phyloP scores from a whole-genome alignment of 2,797 vertebrate species.

The Botia kubotai region DNA sequence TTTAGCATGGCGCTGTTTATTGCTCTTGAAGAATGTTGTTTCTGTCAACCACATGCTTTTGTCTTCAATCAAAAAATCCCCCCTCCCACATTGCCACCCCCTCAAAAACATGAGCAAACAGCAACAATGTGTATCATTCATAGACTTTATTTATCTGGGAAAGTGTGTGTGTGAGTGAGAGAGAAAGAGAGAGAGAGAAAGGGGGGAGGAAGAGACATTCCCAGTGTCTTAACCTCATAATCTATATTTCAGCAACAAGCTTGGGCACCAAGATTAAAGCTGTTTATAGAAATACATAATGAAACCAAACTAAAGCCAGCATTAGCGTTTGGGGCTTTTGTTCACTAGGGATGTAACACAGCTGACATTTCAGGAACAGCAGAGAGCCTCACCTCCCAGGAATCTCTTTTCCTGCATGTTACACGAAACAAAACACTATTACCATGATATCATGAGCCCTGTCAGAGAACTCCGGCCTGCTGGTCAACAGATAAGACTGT shows the following conservation, averaged over 20 bases:
- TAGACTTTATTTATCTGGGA: conserved; percentile 4
- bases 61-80: conserved; percentile 32
- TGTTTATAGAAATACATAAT: conserved; percentile 1
- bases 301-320: background rate
- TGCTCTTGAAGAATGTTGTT: conserved; percentile 2
- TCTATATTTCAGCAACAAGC: conserved; percentile 2
- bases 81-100: conserved; percentile 4
- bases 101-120: conserved; percentile 25
- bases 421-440: conserved; percentile 24
- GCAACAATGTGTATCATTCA: conserved; percentile 38
- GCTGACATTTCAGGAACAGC: background rate
- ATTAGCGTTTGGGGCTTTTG: conserved; percentile 6
- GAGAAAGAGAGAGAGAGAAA: background rate
- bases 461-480: conserved; percentile 59
- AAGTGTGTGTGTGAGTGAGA: background rate
- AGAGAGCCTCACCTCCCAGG: conserved; percentile 1
- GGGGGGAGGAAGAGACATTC: background rate
- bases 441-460: conserved; percentile 58
- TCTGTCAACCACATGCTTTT: conserved; percentile 26
- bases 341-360: conserved; percentile 1
- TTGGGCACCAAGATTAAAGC: conserved; percentile 7
- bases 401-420: conserved; percentile 32
- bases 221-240: conserved; percentile 2
- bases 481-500: conserved; percentile 70
- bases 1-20: conserved; percentile 24